These are phyloP conservation scores for Corydoras maculifer DNA, from an alignment of 2,113 vertebrate genomes.

Conservation along the genomic window DNA sequence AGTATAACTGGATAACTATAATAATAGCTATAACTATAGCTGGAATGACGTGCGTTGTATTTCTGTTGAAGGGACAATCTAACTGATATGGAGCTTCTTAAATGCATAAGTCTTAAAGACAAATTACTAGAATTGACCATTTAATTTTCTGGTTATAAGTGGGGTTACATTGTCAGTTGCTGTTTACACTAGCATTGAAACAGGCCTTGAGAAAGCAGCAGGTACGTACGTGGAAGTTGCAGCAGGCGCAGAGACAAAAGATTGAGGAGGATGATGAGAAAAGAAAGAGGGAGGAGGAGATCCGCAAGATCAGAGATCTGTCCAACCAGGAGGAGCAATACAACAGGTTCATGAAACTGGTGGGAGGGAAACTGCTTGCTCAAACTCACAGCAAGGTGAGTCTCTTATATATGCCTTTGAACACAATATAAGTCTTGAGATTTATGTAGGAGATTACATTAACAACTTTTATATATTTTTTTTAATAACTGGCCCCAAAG, in stretches of 20 bases:
- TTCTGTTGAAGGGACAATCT: too few species aligned
- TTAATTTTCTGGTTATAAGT: background rate
- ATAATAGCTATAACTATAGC: too few species aligned
- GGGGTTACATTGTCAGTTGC: background rate
- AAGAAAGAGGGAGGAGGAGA: slow-evolving; percentile 90
- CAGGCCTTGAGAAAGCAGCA: slow-evolving; percentile 82
- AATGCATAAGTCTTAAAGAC: too few species aligned
- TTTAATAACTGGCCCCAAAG: too few species aligned
- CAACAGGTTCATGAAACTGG: slow-evolving; percentile 97
- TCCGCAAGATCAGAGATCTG: slow-evolving; percentile 87
- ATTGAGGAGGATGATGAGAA: slow-evolving; percentile 86
- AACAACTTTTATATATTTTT: too few species aligned
- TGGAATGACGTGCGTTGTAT: too few species aligned
- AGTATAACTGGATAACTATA: too few species aligned
- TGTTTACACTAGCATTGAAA: slow-evolving; percentile 50
- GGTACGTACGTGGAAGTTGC: slow-evolving; percentile 82
- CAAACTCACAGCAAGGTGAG: slow-evolving; percentile 71
- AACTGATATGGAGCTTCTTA: too few species aligned
- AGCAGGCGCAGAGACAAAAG: slow-evolving; percentile 74
- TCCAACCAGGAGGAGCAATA: slow-evolving; percentile 98
- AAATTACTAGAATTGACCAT: too few species aligned
- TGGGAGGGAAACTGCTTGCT: slow-evolving; percentile 77
- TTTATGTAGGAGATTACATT: too few species aligned
- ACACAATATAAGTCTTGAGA: too few species aligned
- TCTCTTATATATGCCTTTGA: background rate